Percentiles rank a stretch among this genome's conserved stretches.
Conservation (phyloP, 2,888 invertebrate genomes). For the Pristionchus exspectatus region DNA sequence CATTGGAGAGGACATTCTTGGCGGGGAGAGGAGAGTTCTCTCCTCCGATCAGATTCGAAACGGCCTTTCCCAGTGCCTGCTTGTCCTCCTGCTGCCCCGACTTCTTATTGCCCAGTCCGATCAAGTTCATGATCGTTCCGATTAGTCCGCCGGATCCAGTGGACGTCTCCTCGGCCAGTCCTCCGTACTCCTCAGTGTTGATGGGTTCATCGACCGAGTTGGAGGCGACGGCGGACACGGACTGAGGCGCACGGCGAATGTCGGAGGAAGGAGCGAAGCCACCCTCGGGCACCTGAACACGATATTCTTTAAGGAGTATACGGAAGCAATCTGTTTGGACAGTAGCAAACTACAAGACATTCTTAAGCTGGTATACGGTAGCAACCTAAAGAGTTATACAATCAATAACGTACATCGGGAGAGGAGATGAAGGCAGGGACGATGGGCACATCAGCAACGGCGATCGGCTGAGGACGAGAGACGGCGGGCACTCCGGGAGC, state of each 20-base stretch:
- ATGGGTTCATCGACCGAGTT: slow-evolving; percentile 62
- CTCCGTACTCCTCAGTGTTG: slow-evolving; percentile 68
- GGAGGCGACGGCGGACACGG: slow-evolving; percentile 71
- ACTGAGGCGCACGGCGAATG: slow-evolving; percentile 72
- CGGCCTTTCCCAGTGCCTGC: slow-evolving; percentile 72
- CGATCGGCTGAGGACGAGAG: slow-evolving; percentile 33
- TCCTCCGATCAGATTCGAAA: slow-evolving; percentile 74
- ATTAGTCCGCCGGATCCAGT: slow-evolving; percentile 75
- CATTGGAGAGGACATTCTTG: slow-evolving; percentile 76
- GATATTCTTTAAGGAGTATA: not conserved
- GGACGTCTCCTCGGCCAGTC: slow-evolving; percentile 73
- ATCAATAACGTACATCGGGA: slow-evolving; percentile 59
- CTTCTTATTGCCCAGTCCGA: slow-evolving; percentile 73
- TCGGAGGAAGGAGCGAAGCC: slow-evolving; percentile 74
- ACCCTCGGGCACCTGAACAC: slow-evolving; percentile 74
- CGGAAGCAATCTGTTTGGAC: no score
- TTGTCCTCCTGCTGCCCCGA: slow-evolving; percentile 64
- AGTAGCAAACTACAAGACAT: no score
- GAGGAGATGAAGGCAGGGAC: slow-evolving; percentile 64
- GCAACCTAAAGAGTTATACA: not conserved
- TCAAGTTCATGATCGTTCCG: slow-evolving; percentile 76
- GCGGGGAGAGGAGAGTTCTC: slow-evolving; percentile 76
- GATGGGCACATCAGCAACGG: slow-evolving; percentile 55
- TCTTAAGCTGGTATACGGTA: not conserved
- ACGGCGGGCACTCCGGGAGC: slow-evolving; percentile 48